Evolutionary conservation across 2,113 vertebrate species (phyloP), one percentile per base, ranked within the genome.

Genomic region (Montifringilla adamsi): DNA sequence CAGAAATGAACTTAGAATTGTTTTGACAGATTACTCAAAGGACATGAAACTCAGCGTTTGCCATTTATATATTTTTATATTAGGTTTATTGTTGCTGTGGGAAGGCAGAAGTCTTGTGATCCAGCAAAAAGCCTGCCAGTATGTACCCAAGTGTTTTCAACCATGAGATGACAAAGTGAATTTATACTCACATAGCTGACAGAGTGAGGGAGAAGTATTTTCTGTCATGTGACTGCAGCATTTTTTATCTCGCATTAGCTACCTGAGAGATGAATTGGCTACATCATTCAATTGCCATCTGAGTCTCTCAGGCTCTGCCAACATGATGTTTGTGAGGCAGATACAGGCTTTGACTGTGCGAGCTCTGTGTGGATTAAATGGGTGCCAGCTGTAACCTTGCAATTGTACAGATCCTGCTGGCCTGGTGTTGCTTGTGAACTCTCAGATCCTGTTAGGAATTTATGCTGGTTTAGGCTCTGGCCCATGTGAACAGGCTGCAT

Each of bases 1-100:
- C 14, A 76, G 39, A 67, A 68, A 22, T 47, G 24, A 88, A 31
- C 6, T 68, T 24, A 26, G 10, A 56, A 26, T 12, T 80, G 11
- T 62, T 88, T 76, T 15, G 14, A 62, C 50, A 66, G 21, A 81
- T 86, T 47, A 73, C 18, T 64, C 39, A 49, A 64, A 90, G n/a
- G 44, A 52, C 0, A 0, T 41, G 41, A 76, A 91, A 81, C 0
- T 4, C 15, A 64, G 3, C 1, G 0, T 60, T 55, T 64, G 27
- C 11, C 19, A 16, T 72, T 86, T 90, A 84, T 44, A 37, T 41
- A 16, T 9, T 68, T 92, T 83, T 59, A 20, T 56, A 60, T 52
- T 23, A 68, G 5, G 5, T 79, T 82, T 82, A 39, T 72, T 19
- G n/a, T 33, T 92, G 31, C 53, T 86, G 20, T 58, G 49, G 37